Conservation (phyloP, 2,888 invertebrate species). For the Odontomyia ornata region DNA sequence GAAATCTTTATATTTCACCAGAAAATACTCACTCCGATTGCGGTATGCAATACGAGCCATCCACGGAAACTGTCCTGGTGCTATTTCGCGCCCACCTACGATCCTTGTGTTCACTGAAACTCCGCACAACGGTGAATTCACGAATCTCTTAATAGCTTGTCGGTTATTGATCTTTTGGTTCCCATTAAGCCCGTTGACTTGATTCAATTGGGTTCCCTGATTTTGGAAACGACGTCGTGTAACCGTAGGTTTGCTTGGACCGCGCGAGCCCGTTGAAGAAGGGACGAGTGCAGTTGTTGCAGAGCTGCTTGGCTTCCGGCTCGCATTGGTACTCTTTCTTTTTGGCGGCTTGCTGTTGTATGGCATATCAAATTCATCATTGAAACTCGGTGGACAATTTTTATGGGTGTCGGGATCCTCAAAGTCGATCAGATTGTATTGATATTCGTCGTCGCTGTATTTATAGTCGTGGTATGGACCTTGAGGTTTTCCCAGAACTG, state of each 20-base stretch:
- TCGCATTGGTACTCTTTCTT: neutral
- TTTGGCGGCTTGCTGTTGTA: neutral
- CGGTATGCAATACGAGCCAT: slow-evolving; percentile 65
- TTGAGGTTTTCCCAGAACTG: slow-evolving; percentile 15
- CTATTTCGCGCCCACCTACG: slow-evolving; percentile 65
- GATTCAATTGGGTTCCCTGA: slow-evolving; percentile 14
- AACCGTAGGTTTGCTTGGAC: neutral
- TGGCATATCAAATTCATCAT: slow-evolving; percentile 54
- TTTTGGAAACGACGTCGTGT: slow-evolving; percentile 5
- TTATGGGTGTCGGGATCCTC: slow-evolving; percentile 57
- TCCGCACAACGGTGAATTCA: slow-evolving; percentile 57
- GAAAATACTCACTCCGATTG: slow-evolving; percentile 59
- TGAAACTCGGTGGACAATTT: slow-evolving; percentile 59
- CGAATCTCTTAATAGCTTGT: slow-evolving; percentile 35
- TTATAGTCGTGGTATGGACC: slow-evolving; percentile 1
- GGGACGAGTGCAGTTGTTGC: neutral
- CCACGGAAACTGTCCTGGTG: slow-evolving; percentile 69
- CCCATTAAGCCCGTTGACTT: neutral
- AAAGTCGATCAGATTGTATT: slow-evolving; percentile 56
- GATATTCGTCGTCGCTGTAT: slow-evolving; percentile 51
- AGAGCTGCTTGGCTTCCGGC: neutral
- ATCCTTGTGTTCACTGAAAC: slow-evolving; percentile 61
- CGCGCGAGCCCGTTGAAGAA: neutral
- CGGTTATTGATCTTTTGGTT: slow-evolving; percentile 17
- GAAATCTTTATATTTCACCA: too few relatives aligned